These are phyloP conservation scores for Andrena haemorrhoa DNA, from an alignment of 2,888 invertebrate genomes.

Conservation along the genomic window DNA sequence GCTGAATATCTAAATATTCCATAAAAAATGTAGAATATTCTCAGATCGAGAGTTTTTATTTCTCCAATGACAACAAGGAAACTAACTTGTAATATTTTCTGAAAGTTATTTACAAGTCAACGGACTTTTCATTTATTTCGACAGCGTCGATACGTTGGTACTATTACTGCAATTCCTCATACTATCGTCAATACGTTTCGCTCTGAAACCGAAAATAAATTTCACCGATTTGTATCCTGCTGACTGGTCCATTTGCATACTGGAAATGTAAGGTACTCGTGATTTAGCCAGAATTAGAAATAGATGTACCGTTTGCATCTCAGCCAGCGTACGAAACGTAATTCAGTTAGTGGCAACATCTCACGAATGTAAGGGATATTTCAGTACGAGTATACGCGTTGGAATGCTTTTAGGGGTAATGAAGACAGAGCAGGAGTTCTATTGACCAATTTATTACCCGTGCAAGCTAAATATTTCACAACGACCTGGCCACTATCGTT, in stretches of 20 bases:
- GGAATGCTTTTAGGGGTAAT: constrained; percentile 64
- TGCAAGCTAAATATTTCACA: constrained; percentile 9
- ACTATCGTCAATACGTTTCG: neutral
- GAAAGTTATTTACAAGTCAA: neutral
- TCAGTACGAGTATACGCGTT: constrained; percentile 42
- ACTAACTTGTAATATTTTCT: neutral
- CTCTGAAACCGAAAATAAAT: constrained; percentile 23
- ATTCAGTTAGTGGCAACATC: constrained; percentile 65
- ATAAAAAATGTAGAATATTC: too few relatives aligned
- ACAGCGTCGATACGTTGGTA: neutral
- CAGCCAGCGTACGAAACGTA: constrained; percentile 32
- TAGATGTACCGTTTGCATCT: constrained; percentile 56
- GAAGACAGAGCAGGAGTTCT: constrained; percentile 49
- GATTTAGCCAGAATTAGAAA: constrained; percentile 60
- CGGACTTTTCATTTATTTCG: neutral
- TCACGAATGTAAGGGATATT: constrained; percentile 60
- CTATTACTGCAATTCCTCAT: neutral
- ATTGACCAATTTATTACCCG: constrained; percentile 38
- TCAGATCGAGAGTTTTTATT: too few relatives aligned
- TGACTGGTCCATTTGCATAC: constrained; percentile 15
- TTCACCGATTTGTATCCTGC: constrained; percentile 36
- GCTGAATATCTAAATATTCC: too few relatives aligned
- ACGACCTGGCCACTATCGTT: neutral
- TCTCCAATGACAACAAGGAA: too few relatives aligned
- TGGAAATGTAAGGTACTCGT: constrained; percentile 17